Evolutionary conservation across 2,888 invertebrate species (phyloP).

Genomic region (Pardosa pseudoannulata): DNA sequence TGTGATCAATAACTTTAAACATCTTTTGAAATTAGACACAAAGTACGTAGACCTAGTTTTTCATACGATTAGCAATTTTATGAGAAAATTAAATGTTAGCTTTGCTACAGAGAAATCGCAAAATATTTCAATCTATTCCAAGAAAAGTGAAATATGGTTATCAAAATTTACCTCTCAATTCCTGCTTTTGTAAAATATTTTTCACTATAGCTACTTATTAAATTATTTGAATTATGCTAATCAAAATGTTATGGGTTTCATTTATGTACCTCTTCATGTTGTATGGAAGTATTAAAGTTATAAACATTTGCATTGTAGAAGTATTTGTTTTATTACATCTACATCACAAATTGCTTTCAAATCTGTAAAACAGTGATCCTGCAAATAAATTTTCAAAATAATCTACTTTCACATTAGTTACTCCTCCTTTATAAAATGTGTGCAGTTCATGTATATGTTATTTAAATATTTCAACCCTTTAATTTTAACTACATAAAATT

Average conservation of each 20-base stretch:
- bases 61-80: slow-evolving; percentile 18
- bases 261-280: slow-evolving; percentile 63
- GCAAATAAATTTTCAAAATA: too few species aligned
- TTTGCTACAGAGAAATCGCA: slow-evolving; percentile 10
- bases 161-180: slow-evolving; percentile 21
- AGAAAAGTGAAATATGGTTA: neutral
- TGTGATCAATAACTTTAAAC: slow-evolving; percentile 6
- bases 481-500: too few species aligned
- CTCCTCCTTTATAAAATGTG: too few species aligned
- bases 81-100: slow-evolving; percentile 17
- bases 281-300: slow-evolving; percentile 68
- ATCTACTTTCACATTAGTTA: too few species aligned
- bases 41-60: slow-evolving; percentile 21
- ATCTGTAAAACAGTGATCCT: too few species aligned
- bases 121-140: slow-evolving; percentile 19
- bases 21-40: slow-evolving; percentile 15
- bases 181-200: slow-evolving; percentile 30
- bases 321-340: slow-evolving; percentile 18
- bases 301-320: slow-evolving; percentile 54
- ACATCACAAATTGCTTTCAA: neutral
- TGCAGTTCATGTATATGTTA: too few species aligned
- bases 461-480: too few species aligned
- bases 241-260: slow-evolving; percentile 48
- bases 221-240: slow-evolving; percentile 37
- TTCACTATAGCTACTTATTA: slow-evolving; percentile 50